These are phyloP conservation scores for Trissolcus brochymenae DNA, from an alignment of 2,888 invertebrate genomes.

Conservation along the genomic window DNA sequence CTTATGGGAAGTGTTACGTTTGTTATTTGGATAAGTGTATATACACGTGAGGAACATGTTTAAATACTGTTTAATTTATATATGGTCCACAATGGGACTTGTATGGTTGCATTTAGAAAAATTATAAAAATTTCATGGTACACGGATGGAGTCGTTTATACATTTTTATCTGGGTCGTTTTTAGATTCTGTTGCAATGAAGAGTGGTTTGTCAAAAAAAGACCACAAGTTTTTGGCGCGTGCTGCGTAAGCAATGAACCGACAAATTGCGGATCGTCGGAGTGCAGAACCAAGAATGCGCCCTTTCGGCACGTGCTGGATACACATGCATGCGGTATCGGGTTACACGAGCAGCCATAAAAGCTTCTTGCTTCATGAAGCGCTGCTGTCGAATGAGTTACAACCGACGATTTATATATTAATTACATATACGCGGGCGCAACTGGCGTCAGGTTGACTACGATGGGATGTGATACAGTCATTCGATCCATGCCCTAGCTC, in stretches of 20 bases:
- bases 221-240: background rate
- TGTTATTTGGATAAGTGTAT: no score
- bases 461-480: constrained; percentile 52
- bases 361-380: constrained; percentile 40
- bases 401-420: constrained; percentile 57
- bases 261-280: constrained; percentile 51
- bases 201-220: no score
- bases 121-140: no score
- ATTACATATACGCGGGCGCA: constrained; percentile 50
- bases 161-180: no score
- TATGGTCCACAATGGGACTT: no score
- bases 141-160: no score
- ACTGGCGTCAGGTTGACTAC: constrained; percentile 55
- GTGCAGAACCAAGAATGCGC: constrained; percentile 51
- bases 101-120: no score
- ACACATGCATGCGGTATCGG: constrained; percentile 45
- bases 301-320: constrained; percentile 58
- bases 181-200: no score
- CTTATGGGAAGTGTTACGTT: no score
- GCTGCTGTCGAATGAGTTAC: constrained; percentile 58
- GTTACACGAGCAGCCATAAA: constrained; percentile 56
- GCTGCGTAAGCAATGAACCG: constrained; percentile 50
- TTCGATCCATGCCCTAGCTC: constrained; percentile 54
- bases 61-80: no score
- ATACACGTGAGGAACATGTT: no score